Conservation (phyloP, 37 sponge, comb jelly and placozoan genomes). For the Crambe crambe region DNA sequence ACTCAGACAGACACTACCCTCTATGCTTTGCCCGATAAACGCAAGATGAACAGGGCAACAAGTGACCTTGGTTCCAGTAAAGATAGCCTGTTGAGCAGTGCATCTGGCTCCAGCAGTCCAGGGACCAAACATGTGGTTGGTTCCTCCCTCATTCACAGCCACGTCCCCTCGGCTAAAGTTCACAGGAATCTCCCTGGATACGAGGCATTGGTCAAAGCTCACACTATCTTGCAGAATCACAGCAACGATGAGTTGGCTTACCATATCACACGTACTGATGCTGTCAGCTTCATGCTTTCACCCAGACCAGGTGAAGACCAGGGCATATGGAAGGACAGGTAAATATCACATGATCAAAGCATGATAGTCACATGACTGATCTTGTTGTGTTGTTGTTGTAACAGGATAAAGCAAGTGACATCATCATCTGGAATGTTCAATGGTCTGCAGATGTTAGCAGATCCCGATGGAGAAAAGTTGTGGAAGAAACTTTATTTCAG, state of each 20-base stretch:
- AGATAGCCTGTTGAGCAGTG: constrained; percentile 17
- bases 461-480: constrained; percentile 58
- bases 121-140: neutral
- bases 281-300: constrained; percentile 55
- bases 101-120: neutral
- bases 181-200: constrained; percentile 41
- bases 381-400: neutral
- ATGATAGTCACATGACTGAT: neutral
- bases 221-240: constrained; percentile 28
- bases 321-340: constrained; percentile 62
- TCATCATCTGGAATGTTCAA: constrained; percentile 48
- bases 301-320: constrained; percentile 69
- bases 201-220: constrained; percentile 30
- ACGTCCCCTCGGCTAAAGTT: constrained; percentile 16
- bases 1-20: neutral
- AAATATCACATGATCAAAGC: neutral
- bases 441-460: constrained; percentile 71
- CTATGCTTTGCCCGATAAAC: constrained; percentile 6
- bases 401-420: constrained; percentile 37
- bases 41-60: neutral
- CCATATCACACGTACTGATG: constrained; percentile 71
- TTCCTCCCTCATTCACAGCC: neutral
- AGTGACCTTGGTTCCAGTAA: neutral
- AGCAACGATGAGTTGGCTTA: constrained; percentile 57
- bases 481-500: constrained; percentile 79